phyloP scores from a whole-genome alignment of 2,888 invertebrate species.

The Atrina japonica region DNA sequence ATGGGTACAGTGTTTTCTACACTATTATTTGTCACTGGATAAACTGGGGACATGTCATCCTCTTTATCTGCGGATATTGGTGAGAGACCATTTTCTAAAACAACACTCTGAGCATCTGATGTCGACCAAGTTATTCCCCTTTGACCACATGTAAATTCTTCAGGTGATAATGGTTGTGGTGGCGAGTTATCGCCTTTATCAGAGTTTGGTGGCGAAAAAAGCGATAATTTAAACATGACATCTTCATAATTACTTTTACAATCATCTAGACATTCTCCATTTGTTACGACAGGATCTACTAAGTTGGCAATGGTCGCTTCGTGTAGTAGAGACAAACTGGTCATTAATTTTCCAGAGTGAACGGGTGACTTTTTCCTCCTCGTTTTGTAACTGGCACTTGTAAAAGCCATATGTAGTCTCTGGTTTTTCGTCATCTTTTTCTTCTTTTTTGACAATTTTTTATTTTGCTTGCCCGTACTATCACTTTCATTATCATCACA shows the following conservation, averaged over 20 bases:
- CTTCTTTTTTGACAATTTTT: conserved; percentile 51
- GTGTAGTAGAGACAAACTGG: conserved; percentile 71
- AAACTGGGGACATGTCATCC: conserved; percentile 25
- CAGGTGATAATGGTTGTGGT: conserved; percentile 66
- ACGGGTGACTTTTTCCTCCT: conserved; percentile 45
- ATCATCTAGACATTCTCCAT: conserved; percentile 36
- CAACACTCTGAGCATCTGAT: conserved; percentile 30
- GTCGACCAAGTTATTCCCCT: conserved; percentile 23
- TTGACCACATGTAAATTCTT: conserved; percentile 9
- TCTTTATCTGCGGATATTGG: conserved; percentile 12
- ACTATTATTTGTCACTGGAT: conserved; percentile 9
- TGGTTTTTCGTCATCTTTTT: conserved; percentile 62
- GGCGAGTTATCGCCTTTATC: conserved; percentile 67
- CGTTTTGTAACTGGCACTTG: conserved; percentile 50
- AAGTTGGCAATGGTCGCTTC: conserved; percentile 75
- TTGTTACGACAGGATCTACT: conserved; percentile 41
- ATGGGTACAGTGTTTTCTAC: not conserved
- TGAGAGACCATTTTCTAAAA: conserved; percentile 20
- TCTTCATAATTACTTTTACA: conserved; percentile 63
- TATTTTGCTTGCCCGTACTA: not conserved
- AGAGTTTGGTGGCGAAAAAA: conserved; percentile 70
- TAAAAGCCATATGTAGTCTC: conserved; percentile 66
- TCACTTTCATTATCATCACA: not conserved
- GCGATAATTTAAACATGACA: conserved; percentile 70
- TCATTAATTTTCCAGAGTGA: conserved; percentile 61